Percentiles rank a stretch among this genome's conserved stretches.
Evolutionary conservation across 2,888 invertebrate genomes (phyloP).

Genomic region (Drosophila helvetica): DNA sequence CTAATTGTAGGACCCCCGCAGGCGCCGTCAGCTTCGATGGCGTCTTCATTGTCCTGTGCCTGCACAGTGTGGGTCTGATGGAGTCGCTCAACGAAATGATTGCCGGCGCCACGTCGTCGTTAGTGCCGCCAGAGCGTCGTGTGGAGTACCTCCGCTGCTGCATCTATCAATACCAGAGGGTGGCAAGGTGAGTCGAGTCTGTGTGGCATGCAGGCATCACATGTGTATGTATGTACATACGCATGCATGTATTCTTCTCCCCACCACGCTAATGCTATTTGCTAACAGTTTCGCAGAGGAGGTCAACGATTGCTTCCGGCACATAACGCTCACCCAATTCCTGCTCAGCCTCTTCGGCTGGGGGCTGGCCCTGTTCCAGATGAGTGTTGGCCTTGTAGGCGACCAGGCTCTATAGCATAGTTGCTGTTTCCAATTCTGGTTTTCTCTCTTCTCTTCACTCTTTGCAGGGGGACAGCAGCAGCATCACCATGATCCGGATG

Average conservation of each 20-base stretch:
- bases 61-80: constrained; percentile 73
- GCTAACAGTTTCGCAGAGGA: constrained; percentile 63
- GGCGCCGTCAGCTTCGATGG: constrained; percentile 78
- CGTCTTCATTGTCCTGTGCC: constrained; percentile 73
- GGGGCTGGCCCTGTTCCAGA: constrained; percentile 75
- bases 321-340: constrained; percentile 78
- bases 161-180: constrained; percentile 73
- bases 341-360: constrained; percentile 70
- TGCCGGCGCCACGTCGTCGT: constrained; percentile 63
- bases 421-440: no score
- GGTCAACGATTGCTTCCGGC: constrained; percentile 66
- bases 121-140: constrained; percentile 68
- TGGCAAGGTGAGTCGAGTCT: constrained; percentile 54
- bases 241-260: background rate
- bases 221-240: background rate
- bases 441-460: background rate
- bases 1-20: constrained; percentile 8
- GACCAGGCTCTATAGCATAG: no score
- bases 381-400: constrained; percentile 60
- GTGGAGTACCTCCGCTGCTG: constrained; percentile 73
- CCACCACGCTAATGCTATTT: background rate
- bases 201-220: background rate
- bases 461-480: constrained; percentile 55
- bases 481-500: constrained; percentile 70
- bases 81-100: constrained; percentile 65